Evolutionary conservation across 2,113 vertebrate species (phyloP).

Genomic region (Taxidea taxus): DNA sequence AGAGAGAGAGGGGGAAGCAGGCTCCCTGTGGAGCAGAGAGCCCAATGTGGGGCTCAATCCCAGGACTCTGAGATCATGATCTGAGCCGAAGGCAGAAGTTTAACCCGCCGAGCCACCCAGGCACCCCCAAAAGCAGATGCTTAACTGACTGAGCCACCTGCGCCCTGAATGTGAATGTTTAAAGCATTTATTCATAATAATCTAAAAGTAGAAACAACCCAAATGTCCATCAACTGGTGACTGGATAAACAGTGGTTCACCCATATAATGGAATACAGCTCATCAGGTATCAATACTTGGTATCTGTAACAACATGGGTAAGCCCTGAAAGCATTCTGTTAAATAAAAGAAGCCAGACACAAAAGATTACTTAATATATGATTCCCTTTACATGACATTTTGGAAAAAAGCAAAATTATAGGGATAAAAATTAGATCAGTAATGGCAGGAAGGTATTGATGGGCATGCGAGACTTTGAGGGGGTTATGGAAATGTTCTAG

Average conservation of each 20-base stretch:
- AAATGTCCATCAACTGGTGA: background rate
- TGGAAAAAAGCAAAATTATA: background rate
- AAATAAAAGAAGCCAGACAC: background rate
- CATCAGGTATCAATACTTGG: background rate
- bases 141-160: too few relatives aligned
- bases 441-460: background rate
- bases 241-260: background rate
- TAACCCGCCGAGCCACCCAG: too few relatives aligned
- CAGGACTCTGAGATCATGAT: too few relatives aligned
- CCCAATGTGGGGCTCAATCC: too few relatives aligned
- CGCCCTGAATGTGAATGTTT: background rate
- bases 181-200: background rate
- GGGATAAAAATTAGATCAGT: background rate
- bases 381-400: background rate
- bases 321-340: background rate
- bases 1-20: too few relatives aligned
- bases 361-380: background rate
- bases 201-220: background rate
- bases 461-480: background rate
- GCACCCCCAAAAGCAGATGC: too few relatives aligned
- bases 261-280: background rate
- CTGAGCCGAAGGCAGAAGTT: too few relatives aligned
- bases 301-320: background rate
- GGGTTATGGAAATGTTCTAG: background rate
- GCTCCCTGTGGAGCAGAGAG: too few relatives aligned